Conservation (phyloP, 1,140 invertebrate species). For the Chelonus insularis region DNA sequence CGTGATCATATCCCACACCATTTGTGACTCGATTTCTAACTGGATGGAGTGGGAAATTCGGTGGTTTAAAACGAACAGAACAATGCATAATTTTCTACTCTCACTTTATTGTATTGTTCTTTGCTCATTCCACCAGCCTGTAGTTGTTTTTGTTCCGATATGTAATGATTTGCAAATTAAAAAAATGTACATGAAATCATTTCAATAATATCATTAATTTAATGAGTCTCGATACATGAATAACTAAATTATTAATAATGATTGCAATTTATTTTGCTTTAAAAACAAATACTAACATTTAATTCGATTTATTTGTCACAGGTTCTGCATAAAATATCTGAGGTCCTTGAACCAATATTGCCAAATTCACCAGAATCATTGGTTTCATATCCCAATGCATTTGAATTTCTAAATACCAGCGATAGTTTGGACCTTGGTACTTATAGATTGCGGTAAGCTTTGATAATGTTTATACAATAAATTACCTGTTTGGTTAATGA, state of each 20-base stretch:
- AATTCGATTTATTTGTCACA: conserved; percentile 54
- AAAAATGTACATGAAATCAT: too few species aligned
- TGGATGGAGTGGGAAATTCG: conserved; percentile 1
- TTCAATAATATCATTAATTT: too few species aligned
- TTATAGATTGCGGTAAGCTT: conserved; percentile 68
- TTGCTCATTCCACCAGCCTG: not conserved
- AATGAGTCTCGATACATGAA: too few species aligned
- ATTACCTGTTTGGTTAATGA: too few species aligned
- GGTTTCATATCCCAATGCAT: conserved; percentile 78
- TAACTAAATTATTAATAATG: not conserved
- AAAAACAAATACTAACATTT: not conserved
- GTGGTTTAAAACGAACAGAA: not conserved
- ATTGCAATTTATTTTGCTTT: not conserved
- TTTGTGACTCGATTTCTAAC: not conserved
- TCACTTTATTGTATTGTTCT: not conserved
- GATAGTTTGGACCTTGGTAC: conserved; percentile 73
- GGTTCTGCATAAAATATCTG: conserved; percentile 81
- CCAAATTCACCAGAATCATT: conserved; percentile 62
- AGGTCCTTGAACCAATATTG: conserved; percentile 75
- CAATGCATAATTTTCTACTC: not conserved
- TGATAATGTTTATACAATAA: conserved; percentile 35
- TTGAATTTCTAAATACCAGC: conserved; percentile 74
- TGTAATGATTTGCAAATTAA: too few species aligned
- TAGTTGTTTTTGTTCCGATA: too few species aligned
- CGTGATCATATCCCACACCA: not conserved